Conservation (phyloP, 2,888 invertebrate species). For the Drosophila pegasa region DNA sequence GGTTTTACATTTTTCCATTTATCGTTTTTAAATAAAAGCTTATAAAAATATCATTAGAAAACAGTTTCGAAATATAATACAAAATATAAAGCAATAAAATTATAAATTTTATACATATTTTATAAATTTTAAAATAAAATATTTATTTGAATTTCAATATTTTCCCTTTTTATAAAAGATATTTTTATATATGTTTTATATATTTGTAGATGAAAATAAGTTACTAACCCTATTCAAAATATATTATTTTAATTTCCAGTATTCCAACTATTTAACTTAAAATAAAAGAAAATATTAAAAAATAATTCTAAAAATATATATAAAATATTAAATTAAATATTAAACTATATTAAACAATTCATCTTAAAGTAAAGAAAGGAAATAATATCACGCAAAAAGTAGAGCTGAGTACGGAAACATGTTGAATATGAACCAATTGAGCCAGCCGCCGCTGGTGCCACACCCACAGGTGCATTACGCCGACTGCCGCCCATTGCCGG, state of each 20-base stretch:
- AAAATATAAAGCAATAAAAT: too few species aligned
- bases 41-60: too few species aligned
- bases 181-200: too few species aligned
- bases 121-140: too few species aligned
- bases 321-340: background rate
- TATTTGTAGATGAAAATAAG: background rate
- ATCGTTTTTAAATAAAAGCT: too few species aligned
- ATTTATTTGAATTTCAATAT: too few species aligned
- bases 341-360: background rate
- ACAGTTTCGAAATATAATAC: too few species aligned
- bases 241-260: background rate
- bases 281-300: background rate
- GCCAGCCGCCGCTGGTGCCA: constrained; percentile 24
- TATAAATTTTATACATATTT: too few species aligned
- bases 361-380: background rate
- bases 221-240: background rate
- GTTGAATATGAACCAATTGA: constrained; percentile 51
- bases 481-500: constrained; percentile 82
- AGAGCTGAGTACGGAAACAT: constrained; percentile 29
- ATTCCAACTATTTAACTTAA: background rate
- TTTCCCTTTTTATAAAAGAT: too few species aligned
- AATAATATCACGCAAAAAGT: background rate
- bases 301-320: background rate
- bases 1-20: too few species aligned
- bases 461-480: constrained; percentile 60